phyloP scores from a whole-genome alignment of 2,113 vertebrate genomes.

The Lepisosteus oculatus region DNA sequence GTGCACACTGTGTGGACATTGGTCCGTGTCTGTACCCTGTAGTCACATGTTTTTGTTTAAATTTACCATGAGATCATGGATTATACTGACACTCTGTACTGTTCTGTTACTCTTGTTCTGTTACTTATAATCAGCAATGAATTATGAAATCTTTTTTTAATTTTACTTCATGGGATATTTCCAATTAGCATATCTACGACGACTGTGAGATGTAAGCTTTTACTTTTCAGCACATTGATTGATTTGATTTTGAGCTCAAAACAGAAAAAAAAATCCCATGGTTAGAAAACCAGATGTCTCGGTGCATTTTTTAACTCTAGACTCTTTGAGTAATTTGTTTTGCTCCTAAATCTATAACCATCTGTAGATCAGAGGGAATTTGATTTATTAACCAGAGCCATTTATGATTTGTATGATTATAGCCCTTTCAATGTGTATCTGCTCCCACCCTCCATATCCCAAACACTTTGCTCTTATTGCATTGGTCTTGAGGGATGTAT shows the following conservation, averaged over 20 bases:
- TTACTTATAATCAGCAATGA: too few relatives aligned
- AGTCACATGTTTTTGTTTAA: too few relatives aligned
- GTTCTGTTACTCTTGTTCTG: too few relatives aligned
- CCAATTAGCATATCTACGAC: too few relatives aligned
- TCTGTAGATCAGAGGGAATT: constrained; percentile 65
- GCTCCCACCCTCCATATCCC: constrained; percentile 36
- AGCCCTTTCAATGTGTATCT: constrained; percentile 57
- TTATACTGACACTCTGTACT: too few relatives aligned
- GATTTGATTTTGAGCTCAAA: too few relatives aligned
- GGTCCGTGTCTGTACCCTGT: too few relatives aligned
- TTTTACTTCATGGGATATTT: too few relatives aligned
- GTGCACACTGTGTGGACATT: too few relatives aligned
- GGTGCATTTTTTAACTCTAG: constrained; percentile 49
- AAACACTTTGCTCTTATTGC: constrained; percentile 56
- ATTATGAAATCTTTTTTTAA: too few relatives aligned
- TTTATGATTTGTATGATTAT: constrained; percentile 59
- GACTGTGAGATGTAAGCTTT: constrained; percentile 29
- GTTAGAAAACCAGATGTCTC: constrained; percentile 32
- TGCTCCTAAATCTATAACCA: constrained; percentile 62
- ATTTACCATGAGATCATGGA: too few relatives aligned
- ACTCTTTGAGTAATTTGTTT: constrained; percentile 50
- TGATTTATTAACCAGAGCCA: constrained; percentile 62
- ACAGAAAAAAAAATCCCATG: background rate
- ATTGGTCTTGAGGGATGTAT: constrained; percentile 46
- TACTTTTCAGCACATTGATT: background rate